phyloP scores from a whole-genome alignment of 2,888 invertebrate species.

The Osmoderma eremita region DNA sequence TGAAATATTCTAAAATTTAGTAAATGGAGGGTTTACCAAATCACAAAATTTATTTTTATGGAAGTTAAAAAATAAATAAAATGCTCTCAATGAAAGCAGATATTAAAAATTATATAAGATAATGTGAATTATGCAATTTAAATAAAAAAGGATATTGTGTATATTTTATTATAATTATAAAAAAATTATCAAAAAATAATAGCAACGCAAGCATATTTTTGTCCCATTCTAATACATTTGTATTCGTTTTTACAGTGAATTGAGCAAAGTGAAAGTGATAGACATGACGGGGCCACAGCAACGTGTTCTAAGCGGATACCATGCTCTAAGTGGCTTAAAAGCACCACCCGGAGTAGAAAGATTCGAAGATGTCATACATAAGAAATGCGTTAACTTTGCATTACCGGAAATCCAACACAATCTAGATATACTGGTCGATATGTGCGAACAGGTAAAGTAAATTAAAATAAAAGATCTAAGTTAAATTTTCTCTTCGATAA shows the following conservation, averaged over 20 bases:
- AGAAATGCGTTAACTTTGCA: conserved; percentile 74
- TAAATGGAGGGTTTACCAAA: no score
- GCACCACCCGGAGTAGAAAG: conserved; percentile 69
- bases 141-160: no score
- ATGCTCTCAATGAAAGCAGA: no score
- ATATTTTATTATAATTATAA: no score
- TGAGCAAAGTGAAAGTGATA: conserved; percentile 94
- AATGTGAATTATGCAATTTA: no score
- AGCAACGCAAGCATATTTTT: no score
- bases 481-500: background rate
- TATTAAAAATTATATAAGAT: no score
- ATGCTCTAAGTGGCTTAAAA: conserved; percentile 81
- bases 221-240: no score
- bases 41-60: no score
- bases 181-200: no score
- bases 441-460: conserved; percentile 85
- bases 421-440: conserved; percentile 87
- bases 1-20: no score
- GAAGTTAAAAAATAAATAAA: no score
- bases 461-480: background rate
- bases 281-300: conserved; percentile 98
- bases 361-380: conserved; percentile 72
- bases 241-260: conserved; percentile 66
- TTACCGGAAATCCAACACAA: conserved; percentile 94
- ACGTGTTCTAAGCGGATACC: conserved; percentile 91